Conservation (phyloP, 2,888 invertebrate species). For the Cheilosia vernalis region DNA sequence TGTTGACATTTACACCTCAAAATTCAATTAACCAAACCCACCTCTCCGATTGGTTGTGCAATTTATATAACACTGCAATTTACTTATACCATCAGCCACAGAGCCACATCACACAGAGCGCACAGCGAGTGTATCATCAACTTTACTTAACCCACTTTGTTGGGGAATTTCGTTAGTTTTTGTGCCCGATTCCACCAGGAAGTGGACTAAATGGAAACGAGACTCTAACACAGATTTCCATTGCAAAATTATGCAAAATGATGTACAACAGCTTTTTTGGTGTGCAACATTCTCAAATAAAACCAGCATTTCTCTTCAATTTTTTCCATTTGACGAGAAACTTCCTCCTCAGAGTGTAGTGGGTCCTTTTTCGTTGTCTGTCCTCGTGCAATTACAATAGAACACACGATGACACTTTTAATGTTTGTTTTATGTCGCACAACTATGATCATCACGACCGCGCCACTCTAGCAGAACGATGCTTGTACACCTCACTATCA, state of each 20-base stretch:
- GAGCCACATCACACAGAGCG: neutral
- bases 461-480: constrained; percentile 18
- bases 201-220: constrained; percentile 9
- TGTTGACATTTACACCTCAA: constrained; percentile 71
- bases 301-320: neutral
- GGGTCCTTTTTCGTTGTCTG: constrained; percentile 25
- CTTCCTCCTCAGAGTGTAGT: constrained; percentile 44
- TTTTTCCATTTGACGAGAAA: constrained; percentile 23
- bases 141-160: constrained; percentile 51
- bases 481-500: constrained; percentile 36
- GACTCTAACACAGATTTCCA: constrained; percentile 52
- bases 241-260: constrained; percentile 65
- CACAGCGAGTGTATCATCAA: constrained; percentile 30
- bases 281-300: constrained; percentile 16
- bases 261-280: constrained; percentile 64
- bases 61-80: constrained; percentile 30
- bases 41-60: constrained; percentile 48
- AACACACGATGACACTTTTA: constrained; percentile 72
- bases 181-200: constrained; percentile 21
- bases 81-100: constrained; percentile 5
- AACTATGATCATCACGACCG: constrained; percentile 58
- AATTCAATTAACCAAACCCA: constrained; percentile 61
- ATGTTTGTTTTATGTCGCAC: constrained; percentile 67
- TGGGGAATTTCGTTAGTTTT: constrained; percentile 43
- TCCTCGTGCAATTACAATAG: constrained; percentile 59